Evolutionary conservation across 2,888 invertebrate genomes (phyloP).

Genomic region (Cylloceria caligata): DNA sequence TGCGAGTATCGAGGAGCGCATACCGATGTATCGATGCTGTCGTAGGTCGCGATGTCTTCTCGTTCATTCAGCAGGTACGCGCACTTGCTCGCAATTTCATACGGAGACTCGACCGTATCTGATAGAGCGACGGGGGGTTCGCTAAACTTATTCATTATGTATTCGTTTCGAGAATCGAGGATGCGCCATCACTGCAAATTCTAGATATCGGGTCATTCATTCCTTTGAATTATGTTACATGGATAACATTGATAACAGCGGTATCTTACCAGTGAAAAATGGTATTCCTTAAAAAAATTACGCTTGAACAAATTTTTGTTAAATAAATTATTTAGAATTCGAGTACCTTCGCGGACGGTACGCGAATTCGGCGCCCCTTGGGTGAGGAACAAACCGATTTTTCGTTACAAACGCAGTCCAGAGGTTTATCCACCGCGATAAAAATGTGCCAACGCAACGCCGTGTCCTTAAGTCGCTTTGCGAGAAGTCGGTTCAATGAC

Average conservation of each 20-base stretch:
- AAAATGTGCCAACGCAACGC: slow-evolving; percentile 33
- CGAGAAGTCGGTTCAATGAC: slow-evolving; percentile 17
- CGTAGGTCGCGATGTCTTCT: slow-evolving; percentile 58
- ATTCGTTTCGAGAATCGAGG: slow-evolving; percentile 73
- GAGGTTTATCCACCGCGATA: slow-evolving; percentile 17
- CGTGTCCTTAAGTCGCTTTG: slow-evolving; percentile 5
- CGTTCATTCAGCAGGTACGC: slow-evolving; percentile 61
- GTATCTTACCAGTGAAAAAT: too few species aligned
- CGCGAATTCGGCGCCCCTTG: too few species aligned
- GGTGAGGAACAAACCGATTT: too few species aligned
- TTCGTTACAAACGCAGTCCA: slow-evolving; percentile 9
- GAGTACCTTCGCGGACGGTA: too few species aligned
- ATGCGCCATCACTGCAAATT: slow-evolving; percentile 58
- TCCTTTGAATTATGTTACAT: neutral
- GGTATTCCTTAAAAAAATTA: too few species aligned
- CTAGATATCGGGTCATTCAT: neutral
- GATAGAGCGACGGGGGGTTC: slow-evolving; percentile 44
- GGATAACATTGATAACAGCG: too few species aligned
- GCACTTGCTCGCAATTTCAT: slow-evolving; percentile 53
- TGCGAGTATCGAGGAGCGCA: slow-evolving; percentile 44
- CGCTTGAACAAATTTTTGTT: too few species aligned
- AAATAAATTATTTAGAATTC: too few species aligned
- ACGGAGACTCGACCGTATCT: slow-evolving; percentile 47
- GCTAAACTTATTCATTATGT: slow-evolving; percentile 75
- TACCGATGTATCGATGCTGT: slow-evolving; percentile 62